These are phyloP conservation scores for Mus spretus DNA, from an alignment of 2,797 vertebrate genomes.

Conservation along the genomic window DNA sequence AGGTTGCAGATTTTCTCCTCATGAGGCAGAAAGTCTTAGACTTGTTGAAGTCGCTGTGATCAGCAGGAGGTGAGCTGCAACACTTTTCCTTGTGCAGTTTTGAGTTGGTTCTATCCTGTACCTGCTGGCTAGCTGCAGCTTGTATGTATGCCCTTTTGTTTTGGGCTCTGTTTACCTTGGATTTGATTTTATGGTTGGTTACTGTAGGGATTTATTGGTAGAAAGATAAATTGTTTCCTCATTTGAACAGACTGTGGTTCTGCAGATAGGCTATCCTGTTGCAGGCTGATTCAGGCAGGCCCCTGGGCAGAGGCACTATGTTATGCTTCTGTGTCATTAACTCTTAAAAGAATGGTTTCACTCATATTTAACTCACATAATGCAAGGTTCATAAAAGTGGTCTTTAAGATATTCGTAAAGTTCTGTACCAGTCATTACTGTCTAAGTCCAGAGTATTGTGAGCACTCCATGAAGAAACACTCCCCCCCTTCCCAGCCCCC, in stretches of 20 bases:
- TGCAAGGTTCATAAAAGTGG: background rate
- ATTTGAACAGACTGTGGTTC: slow-evolving; percentile 52
- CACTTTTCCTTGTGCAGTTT: slow-evolving; percentile 58
- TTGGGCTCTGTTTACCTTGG: slow-evolving; percentile 51
- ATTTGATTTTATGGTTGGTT: slow-evolving; percentile 60
- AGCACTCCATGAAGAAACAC: background rate
- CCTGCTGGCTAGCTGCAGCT: slow-evolving; percentile 37
- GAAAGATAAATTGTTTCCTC: slow-evolving; percentile 67
- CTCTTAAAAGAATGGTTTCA: background rate
- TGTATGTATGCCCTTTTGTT: slow-evolving; percentile 67
- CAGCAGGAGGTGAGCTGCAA: slow-evolving; percentile 68
- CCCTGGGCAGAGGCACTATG: background rate
- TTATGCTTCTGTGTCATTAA: background rate
- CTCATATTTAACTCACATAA: slow-evolving; percentile 7
- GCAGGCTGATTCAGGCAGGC: background rate
- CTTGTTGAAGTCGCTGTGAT: slow-evolving; percentile 70
- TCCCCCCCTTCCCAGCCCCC: no score
- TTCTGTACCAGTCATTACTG: background rate
- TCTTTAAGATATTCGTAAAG: background rate
- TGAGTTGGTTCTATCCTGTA: slow-evolving; percentile 44
- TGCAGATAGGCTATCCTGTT: background rate
- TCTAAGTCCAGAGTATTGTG: slow-evolving; percentile 10
- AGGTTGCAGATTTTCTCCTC: slow-evolving; percentile 66
- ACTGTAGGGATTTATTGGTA: slow-evolving; percentile 51
- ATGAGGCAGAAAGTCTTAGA: slow-evolving; percentile 69